phyloP scores from a whole-genome alignment of 2,797 vertebrate genomes.

The Mormyrops attenuatus region DNA sequence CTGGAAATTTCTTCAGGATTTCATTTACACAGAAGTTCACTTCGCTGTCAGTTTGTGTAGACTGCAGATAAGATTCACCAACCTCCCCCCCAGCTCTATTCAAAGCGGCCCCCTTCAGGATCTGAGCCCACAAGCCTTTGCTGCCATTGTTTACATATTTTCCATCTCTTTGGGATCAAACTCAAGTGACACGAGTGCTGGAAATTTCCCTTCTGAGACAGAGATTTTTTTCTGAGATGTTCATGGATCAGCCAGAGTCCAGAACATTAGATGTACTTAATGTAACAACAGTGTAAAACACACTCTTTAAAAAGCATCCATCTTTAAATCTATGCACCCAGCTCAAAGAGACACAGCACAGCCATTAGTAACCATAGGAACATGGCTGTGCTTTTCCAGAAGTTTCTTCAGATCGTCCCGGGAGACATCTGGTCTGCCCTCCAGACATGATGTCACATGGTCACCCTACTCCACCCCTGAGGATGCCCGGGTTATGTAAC shows the following conservation, averaged over 20 bases:
- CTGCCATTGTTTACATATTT: conserved; percentile 14
- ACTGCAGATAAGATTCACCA: not conserved
- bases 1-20: not conserved
- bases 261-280: not conserved
- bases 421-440: not conserved
- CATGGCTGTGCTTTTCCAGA: not conserved
- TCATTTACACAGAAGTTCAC: conserved; percentile 5
- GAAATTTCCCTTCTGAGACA: not conserved
- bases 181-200: not conserved
- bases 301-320: not conserved
- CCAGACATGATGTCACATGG: not conserved
- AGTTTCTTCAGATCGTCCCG: not conserved
- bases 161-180: not conserved
- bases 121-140: not conserved
- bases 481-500: not conserved
- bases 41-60: conserved; percentile 1
- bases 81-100: not conserved
- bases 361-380: not conserved
- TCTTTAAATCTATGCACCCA: not conserved
- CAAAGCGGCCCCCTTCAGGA: not conserved
- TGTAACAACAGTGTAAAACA: not conserved
- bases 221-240: not conserved
- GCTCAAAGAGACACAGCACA: not conserved
- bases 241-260: not conserved
- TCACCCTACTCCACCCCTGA: not conserved